These are phyloP conservation scores for Erynnis tages DNA, from an alignment of 2,888 invertebrate genomes.

Conservation along the genomic window DNA sequence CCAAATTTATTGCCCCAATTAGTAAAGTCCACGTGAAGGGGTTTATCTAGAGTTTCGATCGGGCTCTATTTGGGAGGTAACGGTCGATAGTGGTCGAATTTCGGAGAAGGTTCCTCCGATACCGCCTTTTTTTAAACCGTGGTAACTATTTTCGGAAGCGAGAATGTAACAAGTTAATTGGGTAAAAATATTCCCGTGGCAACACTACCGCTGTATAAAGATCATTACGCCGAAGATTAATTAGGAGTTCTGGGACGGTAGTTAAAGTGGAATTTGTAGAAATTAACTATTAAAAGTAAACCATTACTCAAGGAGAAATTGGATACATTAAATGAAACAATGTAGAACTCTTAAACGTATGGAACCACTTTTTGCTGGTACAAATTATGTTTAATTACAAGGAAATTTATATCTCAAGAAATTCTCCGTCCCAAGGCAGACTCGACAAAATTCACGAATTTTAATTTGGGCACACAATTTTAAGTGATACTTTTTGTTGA, in stretches of 20 bases:
- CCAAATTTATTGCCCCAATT: slow-evolving; percentile 79
- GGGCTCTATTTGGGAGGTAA: slow-evolving; percentile 78
- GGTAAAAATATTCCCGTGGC: slow-evolving; percentile 64
- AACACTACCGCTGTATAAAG: slow-evolving; percentile 59
- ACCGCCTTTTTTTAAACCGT: slow-evolving; percentile 48
- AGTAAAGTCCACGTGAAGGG: slow-evolving; percentile 73
- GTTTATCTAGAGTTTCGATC: slow-evolving; percentile 68
- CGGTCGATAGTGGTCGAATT: slow-evolving; percentile 73
- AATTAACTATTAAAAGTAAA: slow-evolving; percentile 26
- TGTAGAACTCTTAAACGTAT: slow-evolving; percentile 29
- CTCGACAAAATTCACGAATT: slow-evolving; percentile 68
- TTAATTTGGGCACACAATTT: slow-evolving; percentile 67
- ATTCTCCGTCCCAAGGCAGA: slow-evolving; percentile 39
- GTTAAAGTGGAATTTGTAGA: slow-evolving; percentile 31
- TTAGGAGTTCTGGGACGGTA: slow-evolving; percentile 43
- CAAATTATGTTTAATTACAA: slow-evolving; percentile 61
- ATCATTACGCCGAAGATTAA: slow-evolving; percentile 64
- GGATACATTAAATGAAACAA: slow-evolving; percentile 20
- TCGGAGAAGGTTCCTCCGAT: slow-evolving; percentile 64
- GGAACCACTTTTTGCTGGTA: slow-evolving; percentile 41
- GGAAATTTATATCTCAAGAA: slow-evolving; percentile 51
- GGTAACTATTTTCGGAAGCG: slow-evolving; percentile 73
- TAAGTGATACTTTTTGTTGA: slow-evolving; percentile 63
- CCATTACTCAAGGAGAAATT: slow-evolving; percentile 21
- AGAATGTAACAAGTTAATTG: slow-evolving; percentile 80